A percentile compares a stretch with the other conserved stretches of the same genome.
Conservation (phyloP, 2,888 invertebrate genomes). For the Tetragnatha montana region DNA sequence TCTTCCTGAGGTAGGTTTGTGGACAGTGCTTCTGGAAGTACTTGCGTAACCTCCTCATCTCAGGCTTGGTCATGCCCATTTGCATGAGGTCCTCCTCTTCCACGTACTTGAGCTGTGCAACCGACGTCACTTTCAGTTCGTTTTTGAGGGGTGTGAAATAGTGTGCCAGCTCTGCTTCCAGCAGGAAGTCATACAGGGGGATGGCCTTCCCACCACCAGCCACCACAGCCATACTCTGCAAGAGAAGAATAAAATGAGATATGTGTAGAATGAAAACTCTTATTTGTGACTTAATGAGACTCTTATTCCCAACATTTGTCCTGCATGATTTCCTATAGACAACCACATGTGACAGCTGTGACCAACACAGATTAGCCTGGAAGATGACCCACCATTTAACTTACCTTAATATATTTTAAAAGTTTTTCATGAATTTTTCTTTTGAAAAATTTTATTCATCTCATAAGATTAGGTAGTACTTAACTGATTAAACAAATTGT, state of each 20-base stretch:
- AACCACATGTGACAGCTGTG: not conserved
- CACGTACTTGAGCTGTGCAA: conserved; percentile 93
- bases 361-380: not conserved
- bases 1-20: conserved; percentile 92
- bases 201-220: conserved; percentile 77
- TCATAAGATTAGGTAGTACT: too few relatives aligned
- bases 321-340: not conserved
- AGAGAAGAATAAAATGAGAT: not conserved
- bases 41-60: conserved; percentile 94
- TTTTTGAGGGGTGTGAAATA: conserved; percentile 87
- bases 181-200: conserved; percentile 90
- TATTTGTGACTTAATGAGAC: not conserved
- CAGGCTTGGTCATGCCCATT: conserved; percentile 95
- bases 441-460: too few relatives aligned
- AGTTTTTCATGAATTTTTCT: too few relatives aligned
- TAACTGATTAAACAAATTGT: too few relatives aligned
- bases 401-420: too few relatives aligned
- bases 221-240: conserved; percentile 49
- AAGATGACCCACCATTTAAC: not conserved
- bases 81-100: conserved; percentile 92
- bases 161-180: conserved; percentile 94
- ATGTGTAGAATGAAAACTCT: not conserved
- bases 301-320: not conserved
- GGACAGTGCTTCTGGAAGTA: conserved; percentile 95
- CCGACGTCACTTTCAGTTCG: conserved; percentile 83